Evolutionary conservation across 1,140 invertebrate species (phyloP).

Genomic region (Danaus plexippus): DNA sequence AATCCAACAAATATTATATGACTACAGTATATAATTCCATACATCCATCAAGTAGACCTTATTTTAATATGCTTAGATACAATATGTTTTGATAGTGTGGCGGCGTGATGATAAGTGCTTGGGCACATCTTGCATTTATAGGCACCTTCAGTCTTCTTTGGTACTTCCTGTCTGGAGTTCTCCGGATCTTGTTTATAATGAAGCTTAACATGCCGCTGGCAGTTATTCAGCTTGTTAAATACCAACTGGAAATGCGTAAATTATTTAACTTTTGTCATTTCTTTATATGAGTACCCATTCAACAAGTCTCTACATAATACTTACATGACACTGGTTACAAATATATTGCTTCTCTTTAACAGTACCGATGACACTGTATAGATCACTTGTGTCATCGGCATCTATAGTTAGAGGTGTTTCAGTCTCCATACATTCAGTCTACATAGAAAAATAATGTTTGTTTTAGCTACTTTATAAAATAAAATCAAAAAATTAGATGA

Average conservation of each 20-base stretch:
- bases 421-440: slow-evolving; percentile 31
- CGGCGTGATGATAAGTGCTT: slow-evolving; percentile 35
- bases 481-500: background rate
- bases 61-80: slow-evolving; percentile 45
- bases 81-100: slow-evolving; percentile 49
- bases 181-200: slow-evolving; percentile 23
- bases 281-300: background rate
- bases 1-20: slow-evolving; percentile 1
- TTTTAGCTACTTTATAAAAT: background rate
- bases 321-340: slow-evolving; percentile 51
- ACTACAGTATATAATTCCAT: background rate
- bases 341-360: slow-evolving; percentile 31
- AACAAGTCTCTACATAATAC: slow-evolving; percentile 19
- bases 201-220: slow-evolving; percentile 43
- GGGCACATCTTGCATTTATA: slow-evolving; percentile 53
- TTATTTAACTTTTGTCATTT: slow-evolving; percentile 4
- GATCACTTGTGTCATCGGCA: slow-evolving; percentile 22
- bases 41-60: background rate
- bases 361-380: slow-evolving; percentile 26
- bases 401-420: slow-evolving; percentile 34
- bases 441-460: background rate
- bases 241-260: slow-evolving; percentile 32
- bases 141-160: slow-evolving; percentile 7
- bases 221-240: slow-evolving; percentile 35
- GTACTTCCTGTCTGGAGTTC: slow-evolving; percentile 5